Evolutionary conservation across 2,888 invertebrate species (phyloP).

Genomic region (Barypeithes pellucidus): DNA sequence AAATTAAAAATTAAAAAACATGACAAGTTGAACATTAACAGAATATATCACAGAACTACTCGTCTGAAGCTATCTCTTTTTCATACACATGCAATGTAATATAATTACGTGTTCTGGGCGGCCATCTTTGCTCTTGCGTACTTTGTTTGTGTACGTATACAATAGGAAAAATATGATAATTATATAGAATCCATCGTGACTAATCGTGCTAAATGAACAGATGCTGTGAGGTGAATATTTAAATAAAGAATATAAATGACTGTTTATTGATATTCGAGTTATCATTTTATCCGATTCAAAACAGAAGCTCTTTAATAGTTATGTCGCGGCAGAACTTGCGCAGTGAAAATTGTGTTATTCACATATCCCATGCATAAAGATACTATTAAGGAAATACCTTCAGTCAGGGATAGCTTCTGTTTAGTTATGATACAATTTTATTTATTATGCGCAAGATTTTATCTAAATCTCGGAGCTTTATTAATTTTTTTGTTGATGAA

Average conservation of each 20-base stretch:
- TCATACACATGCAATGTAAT: slow-evolving; percentile 8
- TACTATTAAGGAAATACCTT: slow-evolving; percentile 18
- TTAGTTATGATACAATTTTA: no score
- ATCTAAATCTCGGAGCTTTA: no score
- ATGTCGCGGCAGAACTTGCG: not conserved
- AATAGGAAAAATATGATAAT: slow-evolving; percentile 22
- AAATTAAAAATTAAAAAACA: slow-evolving; percentile 10
- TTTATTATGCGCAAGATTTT: no score
- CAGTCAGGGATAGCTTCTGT: no score
- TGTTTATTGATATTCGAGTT: not conserved
- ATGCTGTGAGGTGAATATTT: not conserved
- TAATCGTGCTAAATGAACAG: slow-evolving; percentile 9
- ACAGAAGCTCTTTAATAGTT: not conserved
- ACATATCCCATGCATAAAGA: not conserved
- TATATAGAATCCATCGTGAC: slow-evolving; percentile 22
- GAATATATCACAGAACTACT: slow-evolving; percentile 19
- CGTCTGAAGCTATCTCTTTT: slow-evolving; percentile 29
- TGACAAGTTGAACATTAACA: not conserved
- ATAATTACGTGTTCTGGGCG: slow-evolving; percentile 25
- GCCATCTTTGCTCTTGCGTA: slow-evolving; percentile 37
- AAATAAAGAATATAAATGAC: slow-evolving; percentile 8
- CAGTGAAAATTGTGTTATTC: not conserved
- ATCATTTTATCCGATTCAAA: slow-evolving; percentile 1
- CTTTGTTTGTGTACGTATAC: slow-evolving; percentile 18
- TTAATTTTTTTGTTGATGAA: no score